Base-by-base conservation (phyloP, 2,797 vertebrate genomes). In the Mus minutoides region DNA sequence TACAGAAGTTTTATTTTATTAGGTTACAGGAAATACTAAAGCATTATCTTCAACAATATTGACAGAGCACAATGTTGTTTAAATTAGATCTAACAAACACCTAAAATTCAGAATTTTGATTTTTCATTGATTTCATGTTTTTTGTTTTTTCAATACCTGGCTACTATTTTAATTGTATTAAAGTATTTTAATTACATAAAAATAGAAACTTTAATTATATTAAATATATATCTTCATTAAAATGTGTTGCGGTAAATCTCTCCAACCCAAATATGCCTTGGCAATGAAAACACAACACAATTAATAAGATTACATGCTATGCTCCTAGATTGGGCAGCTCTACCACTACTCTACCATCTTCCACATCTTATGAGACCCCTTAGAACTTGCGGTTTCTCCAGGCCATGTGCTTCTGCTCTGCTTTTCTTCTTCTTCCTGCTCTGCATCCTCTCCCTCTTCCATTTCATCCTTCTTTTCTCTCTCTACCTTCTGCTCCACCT, bases 41-140 rank as follows among this genome's bases (percentile, higher is more conserved):
- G 90, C 83, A 54, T 96, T 92, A 86, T 19, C 2, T 82, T 94
- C 10, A 46, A 88, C 79, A 92, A 94, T 52, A 85, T 69, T 73
- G 58, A 71, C 73, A 69, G 77, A 69, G 31, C 26, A n/a, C 31
- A 13, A 54, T 79, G 22, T 46, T 73, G 2, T 52, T 91, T 83
- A 46, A 34, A 34, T 71, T 14, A 71, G 34, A 91, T 77, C n/a
- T 21, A 96, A 71, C 31, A 96, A 93, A 94, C 6, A 60, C 12
- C 14, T 79, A 40, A 78, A 93, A 93, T 82, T 16, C 14, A 69
- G 52, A 92, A 84, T 85, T 94, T 88, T 58, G 60, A 46, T 82
- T 69, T 2, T 58, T 78, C 75, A 84, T 64, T 21, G 16, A 95
- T 43, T 90, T 80, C 8, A 89, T 40, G 49, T 64, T 40, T 92